phyloP scores from a whole-genome alignment of 2,888 invertebrate species.

The Drepana falcataria region DNA sequence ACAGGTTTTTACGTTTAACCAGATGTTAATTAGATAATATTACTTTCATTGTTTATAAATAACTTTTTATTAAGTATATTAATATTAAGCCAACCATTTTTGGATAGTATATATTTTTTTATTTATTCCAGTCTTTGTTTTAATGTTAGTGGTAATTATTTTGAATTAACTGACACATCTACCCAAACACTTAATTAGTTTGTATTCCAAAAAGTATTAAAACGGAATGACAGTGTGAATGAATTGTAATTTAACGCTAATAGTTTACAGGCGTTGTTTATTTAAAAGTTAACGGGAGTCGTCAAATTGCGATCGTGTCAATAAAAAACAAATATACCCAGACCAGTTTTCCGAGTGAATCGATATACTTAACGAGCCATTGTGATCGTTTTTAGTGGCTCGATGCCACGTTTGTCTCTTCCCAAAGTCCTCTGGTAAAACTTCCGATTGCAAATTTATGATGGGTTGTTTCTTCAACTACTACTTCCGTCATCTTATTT shows the following conservation, averaged over 20 bases:
- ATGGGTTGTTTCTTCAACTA: not conserved
- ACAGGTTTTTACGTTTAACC: no score
- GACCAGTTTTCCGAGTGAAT: conserved; percentile 1
- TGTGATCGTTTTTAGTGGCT: not conserved
- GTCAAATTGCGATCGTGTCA: conserved; percentile 4
- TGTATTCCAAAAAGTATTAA: not conserved
- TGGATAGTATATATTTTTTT: no score
- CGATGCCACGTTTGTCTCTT: not conserved
- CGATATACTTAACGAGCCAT: conserved; percentile 1
- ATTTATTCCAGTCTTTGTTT: no score
- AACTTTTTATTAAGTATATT: no score
- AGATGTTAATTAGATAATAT: no score
- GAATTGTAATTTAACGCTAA: not conserved
- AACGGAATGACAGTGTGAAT: not conserved
- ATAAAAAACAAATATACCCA: conserved; percentile 5
- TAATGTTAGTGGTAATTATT: no score
- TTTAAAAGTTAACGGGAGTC: conserved; percentile 2
- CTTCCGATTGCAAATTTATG: not conserved
- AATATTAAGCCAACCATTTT: no score
- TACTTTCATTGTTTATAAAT: no score
- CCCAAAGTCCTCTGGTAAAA: not conserved
- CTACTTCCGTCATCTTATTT: no score
- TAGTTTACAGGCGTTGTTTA: conserved; percentile 2
- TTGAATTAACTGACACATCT: not conserved
- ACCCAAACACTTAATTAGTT: not conserved